Percentiles rank a stretch among this genome's conserved stretches.
Evolutionary conservation across 1,140 invertebrate species (phyloP).

Genomic region (Harlomillsia oculata): DNA sequence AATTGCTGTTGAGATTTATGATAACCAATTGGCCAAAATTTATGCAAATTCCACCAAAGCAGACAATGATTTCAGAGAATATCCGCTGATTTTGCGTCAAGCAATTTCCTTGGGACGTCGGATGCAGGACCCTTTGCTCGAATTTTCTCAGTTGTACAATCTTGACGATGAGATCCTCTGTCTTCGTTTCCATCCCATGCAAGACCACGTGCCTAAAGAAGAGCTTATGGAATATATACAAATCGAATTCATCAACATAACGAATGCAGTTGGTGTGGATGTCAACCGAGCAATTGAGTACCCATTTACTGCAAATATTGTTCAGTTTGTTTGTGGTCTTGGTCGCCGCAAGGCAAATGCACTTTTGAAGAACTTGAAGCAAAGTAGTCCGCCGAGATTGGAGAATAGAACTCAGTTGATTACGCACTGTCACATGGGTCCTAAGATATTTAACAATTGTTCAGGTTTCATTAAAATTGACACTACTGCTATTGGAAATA

Average conservation of each 20-base stretch:
- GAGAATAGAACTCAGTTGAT: constrained; percentile 93
- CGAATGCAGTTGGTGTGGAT: constrained; percentile 98
- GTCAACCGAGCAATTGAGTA: constrained; percentile 85
- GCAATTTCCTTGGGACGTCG: constrained; percentile 84
- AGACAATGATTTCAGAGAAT: constrained; percentile 43
- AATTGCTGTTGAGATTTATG: constrained; percentile 80
- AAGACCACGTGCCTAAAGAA: constrained; percentile 76
- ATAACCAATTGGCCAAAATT: constrained; percentile 83
- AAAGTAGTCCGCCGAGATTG: constrained; percentile 73
- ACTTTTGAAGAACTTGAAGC: constrained; percentile 80
- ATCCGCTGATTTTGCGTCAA: constrained; percentile 41
- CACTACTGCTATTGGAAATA: constrained; percentile 83
- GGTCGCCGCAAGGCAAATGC: constrained; percentile 89
- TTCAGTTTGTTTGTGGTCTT: constrained; percentile 96
- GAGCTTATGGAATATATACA: constrained; percentile 74
- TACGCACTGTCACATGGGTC: constrained; percentile 89
- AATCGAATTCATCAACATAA: constrained; percentile 81
- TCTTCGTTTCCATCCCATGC: constrained; percentile 48
- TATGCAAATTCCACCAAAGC: constrained; percentile 86
- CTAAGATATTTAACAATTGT: constrained; percentile 98
- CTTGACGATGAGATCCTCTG: constrained; percentile 52
- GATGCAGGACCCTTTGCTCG: constrained; percentile 88
- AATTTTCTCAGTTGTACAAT: constrained; percentile 73
- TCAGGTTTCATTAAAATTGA: constrained; percentile 99
- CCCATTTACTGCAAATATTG: constrained; percentile 72